phyloP scores from a whole-genome alignment of 2,113 vertebrate genomes.

The Cairina moschata region DNA sequence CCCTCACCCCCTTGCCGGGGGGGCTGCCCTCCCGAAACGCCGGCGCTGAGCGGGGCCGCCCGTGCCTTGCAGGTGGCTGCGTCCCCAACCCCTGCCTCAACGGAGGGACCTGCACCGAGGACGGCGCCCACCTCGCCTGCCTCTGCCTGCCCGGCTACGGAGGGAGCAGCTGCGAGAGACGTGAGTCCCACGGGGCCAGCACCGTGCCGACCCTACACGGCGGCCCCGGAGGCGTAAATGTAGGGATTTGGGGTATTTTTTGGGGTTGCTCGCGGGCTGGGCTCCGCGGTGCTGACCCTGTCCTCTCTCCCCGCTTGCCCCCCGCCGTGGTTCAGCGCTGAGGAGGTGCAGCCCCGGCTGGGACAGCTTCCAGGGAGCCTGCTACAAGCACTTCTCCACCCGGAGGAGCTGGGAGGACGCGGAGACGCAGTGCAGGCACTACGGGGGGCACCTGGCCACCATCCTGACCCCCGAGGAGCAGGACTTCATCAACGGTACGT shows the following conservation, averaged over 20 bases:
- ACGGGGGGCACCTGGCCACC: conserved; percentile 88
- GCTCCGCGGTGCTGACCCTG: neutral
- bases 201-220: no score
- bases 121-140: conserved; percentile 68
- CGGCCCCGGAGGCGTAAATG: accelerated
- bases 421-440: conserved; percentile 86
- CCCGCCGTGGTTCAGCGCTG: conserved; percentile 70
- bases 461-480: conserved; percentile 92
- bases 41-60: neutral
- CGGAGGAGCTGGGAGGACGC: conserved; percentile 93
- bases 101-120: conserved; percentile 91
- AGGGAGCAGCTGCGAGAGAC: conserved; percentile 86
- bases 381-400: conserved; percentile 88
- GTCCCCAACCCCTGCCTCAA: conserved; percentile 89
- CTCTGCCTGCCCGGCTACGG: conserved; percentile 90
- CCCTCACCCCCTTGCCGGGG: neutral
- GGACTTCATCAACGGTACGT: conserved; percentile 88
- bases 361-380: conserved; percentile 91
- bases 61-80: conserved; percentile 84
- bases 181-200: conserved; percentile 69
- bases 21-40: neutral
- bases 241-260: neutral
- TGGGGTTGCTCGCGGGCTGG: neutral
- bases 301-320: neutral
- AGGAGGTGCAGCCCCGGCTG: conserved; percentile 84